Conservation (phyloP, 2,888 invertebrate species). For the Alloscopus bannaensis region DNA sequence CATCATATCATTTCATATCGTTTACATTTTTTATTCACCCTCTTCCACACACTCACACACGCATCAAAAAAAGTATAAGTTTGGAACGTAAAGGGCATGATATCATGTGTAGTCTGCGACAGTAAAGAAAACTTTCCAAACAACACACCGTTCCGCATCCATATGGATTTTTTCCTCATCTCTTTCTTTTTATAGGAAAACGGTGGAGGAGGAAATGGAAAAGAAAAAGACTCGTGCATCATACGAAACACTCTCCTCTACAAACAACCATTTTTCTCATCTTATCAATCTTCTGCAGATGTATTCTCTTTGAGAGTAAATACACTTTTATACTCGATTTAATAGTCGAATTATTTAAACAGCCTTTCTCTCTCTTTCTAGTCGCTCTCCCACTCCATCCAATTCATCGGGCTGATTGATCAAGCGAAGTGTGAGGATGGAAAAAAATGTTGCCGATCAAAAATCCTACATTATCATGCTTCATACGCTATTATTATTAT, state of each 20-base stretch:
- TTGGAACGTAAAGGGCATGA: no score
- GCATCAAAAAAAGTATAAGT: no score
- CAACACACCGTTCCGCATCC: conserved; percentile 48
- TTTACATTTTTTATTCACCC: conserved; percentile 58
- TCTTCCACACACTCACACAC: conserved; percentile 42
- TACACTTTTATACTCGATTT: conserved; percentile 73
- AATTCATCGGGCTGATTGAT: conserved; percentile 61
- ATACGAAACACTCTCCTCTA: conserved; percentile 72
- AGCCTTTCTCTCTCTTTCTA: no score
- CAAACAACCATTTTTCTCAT: conserved; percentile 74
- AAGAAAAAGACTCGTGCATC: conserved; percentile 62
- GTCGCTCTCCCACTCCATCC: no score
- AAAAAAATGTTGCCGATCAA: no score
- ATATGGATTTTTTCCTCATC: conserved; percentile 46
- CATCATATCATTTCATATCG: conserved; percentile 67
- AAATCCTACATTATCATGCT: no score
- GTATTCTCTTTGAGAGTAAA: conserved; percentile 73
- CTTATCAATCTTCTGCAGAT: conserved; percentile 74
- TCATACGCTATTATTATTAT: no score
- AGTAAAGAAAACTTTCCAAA: no score
- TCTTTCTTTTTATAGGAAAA: no score
- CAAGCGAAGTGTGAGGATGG: conserved; percentile 41
- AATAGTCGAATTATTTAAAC: conserved; percentile 72
- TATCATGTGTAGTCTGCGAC: no score
- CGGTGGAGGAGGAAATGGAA: no score